Conservation (phyloP, 1,140 invertebrate species). For the Zophobas morio region DNA sequence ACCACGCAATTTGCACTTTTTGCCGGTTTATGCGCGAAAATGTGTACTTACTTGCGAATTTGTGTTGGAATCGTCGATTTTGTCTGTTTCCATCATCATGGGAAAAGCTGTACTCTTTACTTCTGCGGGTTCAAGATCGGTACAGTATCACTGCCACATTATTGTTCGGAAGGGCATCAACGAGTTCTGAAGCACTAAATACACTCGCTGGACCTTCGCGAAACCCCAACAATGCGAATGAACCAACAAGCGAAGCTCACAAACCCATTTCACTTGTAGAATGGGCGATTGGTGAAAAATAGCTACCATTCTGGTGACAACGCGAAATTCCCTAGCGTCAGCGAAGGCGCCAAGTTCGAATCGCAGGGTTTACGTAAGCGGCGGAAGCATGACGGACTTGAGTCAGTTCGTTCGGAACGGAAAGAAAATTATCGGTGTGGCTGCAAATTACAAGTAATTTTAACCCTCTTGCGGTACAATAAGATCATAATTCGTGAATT, state of each 20-base stretch:
- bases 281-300: slow-evolving; percentile 19
- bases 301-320: slow-evolving; percentile 22
- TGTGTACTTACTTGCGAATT: slow-evolving; percentile 71
- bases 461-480: slow-evolving; percentile 46
- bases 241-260: slow-evolving; percentile 32
- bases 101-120: slow-evolving; percentile 11
- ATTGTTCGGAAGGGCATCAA: background rate
- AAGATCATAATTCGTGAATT: slow-evolving; percentile 55
- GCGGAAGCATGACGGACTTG: slow-evolving; percentile 7
- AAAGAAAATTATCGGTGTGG: slow-evolving; percentile 71
- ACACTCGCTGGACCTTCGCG: background rate
- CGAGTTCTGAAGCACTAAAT: background rate
- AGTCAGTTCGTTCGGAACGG: slow-evolving; percentile 64
- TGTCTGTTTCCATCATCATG: slow-evolving; percentile 80
- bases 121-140: background rate
- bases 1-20: slow-evolving; percentile 1
- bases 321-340: background rate
- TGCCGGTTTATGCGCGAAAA: background rate
- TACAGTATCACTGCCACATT: slow-evolving; percentile 23
- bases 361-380: slow-evolving; percentile 8
- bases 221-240: slow-evolving; percentile 5
- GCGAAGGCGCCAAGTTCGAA: slow-evolving; percentile 18
- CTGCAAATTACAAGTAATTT: slow-evolving; percentile 71
- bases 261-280: slow-evolving; percentile 38
- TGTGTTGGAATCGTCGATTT: slow-evolving; percentile 74